These are phyloP conservation scores for Aphelenchoides bicaudatus DNA, from an alignment of 2,888 invertebrate genomes.

Conservation along the genomic window DNA sequence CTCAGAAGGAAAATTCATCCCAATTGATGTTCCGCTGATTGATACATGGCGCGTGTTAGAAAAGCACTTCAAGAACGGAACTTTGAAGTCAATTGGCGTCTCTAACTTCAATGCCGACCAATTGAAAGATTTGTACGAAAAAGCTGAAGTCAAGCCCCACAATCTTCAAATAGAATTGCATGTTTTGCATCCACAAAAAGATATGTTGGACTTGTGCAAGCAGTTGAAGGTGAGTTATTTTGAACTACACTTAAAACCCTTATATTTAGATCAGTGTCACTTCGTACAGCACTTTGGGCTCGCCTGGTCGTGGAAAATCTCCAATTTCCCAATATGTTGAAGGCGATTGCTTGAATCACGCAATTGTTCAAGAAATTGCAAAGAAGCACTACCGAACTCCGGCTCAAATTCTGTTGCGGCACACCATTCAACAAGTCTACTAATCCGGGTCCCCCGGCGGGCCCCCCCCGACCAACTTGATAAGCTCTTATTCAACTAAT, in stretches of 20 bases:
- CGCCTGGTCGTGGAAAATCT: constrained; percentile 29
- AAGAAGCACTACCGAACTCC: constrained; percentile 40
- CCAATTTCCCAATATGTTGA: constrained; percentile 37
- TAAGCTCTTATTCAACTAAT: no score
- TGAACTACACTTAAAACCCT: no score
- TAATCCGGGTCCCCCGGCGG: constrained; percentile 32
- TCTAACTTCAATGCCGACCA: constrained; percentile 54
- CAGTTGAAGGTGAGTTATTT: constrained; percentile 69
- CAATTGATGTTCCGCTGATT: constrained; percentile 29
- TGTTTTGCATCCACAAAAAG: constrained; percentile 68
- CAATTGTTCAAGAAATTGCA: constrained; percentile 32
- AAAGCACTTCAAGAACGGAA: constrained; percentile 41
- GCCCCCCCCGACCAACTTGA: neutral
- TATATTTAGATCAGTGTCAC: no score
- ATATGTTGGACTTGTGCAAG: constrained; percentile 68
- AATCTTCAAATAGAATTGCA: constrained; percentile 44
- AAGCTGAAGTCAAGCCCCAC: constrained; percentile 51
- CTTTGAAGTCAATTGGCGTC: constrained; percentile 47
- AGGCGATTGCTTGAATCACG: constrained; percentile 29
- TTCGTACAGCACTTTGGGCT: constrained; percentile 41
- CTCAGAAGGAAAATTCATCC: constrained; percentile 8
- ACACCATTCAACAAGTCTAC: constrained; percentile 27
- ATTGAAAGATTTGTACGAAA: constrained; percentile 47
- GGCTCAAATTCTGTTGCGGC: constrained; percentile 34
- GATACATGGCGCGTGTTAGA: constrained; percentile 50